These are phyloP conservation scores for Xestia rhomboidea DNA, from an alignment of 2,888 invertebrate genomes.

Conservation along the genomic window DNA sequence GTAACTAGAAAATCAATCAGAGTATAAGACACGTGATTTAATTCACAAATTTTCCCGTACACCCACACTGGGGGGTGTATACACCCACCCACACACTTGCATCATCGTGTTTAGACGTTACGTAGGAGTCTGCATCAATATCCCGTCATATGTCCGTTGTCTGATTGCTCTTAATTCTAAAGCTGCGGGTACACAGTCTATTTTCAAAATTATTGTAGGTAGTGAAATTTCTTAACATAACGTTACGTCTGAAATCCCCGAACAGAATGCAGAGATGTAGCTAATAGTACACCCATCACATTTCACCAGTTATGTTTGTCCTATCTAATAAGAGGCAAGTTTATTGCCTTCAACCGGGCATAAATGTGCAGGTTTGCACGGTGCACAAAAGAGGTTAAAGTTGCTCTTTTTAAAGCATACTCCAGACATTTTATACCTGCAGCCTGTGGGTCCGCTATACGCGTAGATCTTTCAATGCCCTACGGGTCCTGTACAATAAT, in stretches of 20 bases:
- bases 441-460: too few species aligned
- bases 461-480: too few species aligned
- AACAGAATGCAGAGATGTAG: background rate
- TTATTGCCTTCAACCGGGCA: background rate
- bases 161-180: constrained; percentile 53
- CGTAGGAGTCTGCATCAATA: constrained; percentile 57
- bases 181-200: constrained; percentile 13
- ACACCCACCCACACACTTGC: constrained; percentile 29
- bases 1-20: constrained; percentile 36
- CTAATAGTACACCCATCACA: background rate
- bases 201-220: background rate
- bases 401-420: too few species aligned
- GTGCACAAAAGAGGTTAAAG: too few species aligned
- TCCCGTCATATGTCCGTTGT: constrained; percentile 57
- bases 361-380: too few species aligned
- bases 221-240: background rate
- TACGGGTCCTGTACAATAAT: too few species aligned
- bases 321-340: background rate
- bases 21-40: constrained; percentile 26
- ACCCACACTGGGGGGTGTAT: constrained; percentile 28
- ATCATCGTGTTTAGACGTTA: constrained; percentile 36
- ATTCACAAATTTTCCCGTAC: constrained; percentile 43
- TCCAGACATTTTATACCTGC: too few species aligned
- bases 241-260: background rate
- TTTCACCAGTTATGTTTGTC: background rate